Conservation (phyloP, 2,797 vertebrate species). For the Acanthurus leucopareius region DNA sequence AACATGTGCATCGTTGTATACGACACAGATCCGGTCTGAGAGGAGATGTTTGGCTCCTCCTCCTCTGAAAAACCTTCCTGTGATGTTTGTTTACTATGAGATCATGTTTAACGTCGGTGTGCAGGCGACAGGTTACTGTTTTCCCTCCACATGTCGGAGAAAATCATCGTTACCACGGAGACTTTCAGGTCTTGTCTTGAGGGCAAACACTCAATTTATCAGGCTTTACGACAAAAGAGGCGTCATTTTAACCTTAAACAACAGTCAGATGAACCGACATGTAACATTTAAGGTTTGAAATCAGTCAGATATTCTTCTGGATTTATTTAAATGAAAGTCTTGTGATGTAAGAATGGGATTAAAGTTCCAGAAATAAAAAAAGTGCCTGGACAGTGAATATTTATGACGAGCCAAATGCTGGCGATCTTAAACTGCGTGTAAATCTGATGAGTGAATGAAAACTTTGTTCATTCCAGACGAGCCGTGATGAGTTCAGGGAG, state of each 20-base stretch:
- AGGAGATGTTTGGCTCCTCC: background rate
- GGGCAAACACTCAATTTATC: conserved; percentile 42
- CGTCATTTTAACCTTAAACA: conserved; percentile 43
- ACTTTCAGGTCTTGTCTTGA: conserved; percentile 39
- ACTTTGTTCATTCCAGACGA: background rate
- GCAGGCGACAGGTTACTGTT: conserved; percentile 21
- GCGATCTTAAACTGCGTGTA: too few relatives aligned
- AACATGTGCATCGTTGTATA: too few relatives aligned
- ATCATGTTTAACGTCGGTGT: background rate
- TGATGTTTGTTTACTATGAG: conserved; percentile 7
- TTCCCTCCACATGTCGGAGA: conserved; percentile 37
- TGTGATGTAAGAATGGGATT: background rate
- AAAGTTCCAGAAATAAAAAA: background rate
- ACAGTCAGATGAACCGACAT: conserved; percentile 3
- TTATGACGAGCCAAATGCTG: background rate
- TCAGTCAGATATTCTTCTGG: background rate
- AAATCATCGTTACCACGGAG: conserved; percentile 47
- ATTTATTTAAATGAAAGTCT: background rate
- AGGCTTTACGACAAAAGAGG: conserved; percentile 27
- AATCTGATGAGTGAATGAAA: background rate
- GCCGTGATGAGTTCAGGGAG: background rate
- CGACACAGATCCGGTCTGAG: too few relatives aligned
- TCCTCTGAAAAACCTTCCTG: background rate
- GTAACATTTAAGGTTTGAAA: background rate
- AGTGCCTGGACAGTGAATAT: background rate